Evolutionary conservation across 2,888 invertebrate genomes (phyloP).

Genomic region (Margaritifera margaritifera): DNA sequence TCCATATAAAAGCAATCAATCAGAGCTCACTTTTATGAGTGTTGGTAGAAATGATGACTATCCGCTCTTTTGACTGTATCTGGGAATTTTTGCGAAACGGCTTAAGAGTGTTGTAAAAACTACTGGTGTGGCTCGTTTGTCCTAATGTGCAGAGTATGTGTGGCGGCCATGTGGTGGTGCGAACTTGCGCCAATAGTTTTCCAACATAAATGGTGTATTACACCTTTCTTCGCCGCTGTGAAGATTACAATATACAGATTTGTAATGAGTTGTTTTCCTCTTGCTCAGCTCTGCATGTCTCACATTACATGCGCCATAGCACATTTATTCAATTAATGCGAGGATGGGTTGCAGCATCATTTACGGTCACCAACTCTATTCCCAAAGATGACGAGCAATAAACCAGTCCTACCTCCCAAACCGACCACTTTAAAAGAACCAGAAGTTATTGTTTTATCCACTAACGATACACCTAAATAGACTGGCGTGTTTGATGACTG

Average conservation of each 20-base stretch:
- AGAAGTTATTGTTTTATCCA: constrained; percentile 7
- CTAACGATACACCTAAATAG: no score
- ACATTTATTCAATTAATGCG: no score
- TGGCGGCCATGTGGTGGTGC: constrained; percentile 29
- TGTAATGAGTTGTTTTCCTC: no score
- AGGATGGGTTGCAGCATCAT: no score
- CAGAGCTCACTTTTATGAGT: no score
- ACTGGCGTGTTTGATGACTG: constrained; percentile 16
- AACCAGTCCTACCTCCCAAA: not conserved
- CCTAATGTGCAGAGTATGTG: constrained; percentile 24
- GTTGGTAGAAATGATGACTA: no score
- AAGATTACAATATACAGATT: no score
- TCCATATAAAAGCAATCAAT: no score
- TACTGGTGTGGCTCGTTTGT: constrained; percentile 18
- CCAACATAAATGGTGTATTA: constrained; percentile 22
- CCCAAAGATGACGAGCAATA: not conserved
- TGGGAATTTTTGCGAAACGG: constrained; percentile 30
- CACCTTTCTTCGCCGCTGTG: constrained; percentile 14
- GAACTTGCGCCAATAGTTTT: constrained; percentile 27
- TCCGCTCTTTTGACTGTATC: constrained; percentile 24
- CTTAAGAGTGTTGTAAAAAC: constrained; percentile 17
- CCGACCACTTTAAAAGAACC: constrained; percentile 2
- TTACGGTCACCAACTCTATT: no score
- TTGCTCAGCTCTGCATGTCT: no score
- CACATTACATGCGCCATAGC: no score